These are phyloP conservation scores for Cheilosia impressa DNA, from an alignment of 2,888 invertebrate genomes.

Conservation along the genomic window DNA sequence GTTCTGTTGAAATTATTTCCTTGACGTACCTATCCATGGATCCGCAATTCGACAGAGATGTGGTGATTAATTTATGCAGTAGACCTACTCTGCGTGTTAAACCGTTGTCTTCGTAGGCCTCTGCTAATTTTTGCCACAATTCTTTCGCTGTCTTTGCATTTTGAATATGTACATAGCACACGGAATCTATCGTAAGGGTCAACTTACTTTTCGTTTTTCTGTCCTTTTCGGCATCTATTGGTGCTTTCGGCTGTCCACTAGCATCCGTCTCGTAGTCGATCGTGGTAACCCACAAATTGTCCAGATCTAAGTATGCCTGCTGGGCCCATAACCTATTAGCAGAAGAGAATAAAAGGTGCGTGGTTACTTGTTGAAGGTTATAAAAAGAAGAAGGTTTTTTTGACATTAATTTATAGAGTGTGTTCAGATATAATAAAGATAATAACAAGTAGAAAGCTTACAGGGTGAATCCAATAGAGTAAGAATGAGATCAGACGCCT, in stretches of 20 bases:
- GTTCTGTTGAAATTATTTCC: too few relatives aligned
- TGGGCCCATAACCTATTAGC: too few relatives aligned
- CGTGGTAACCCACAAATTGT: too few relatives aligned
- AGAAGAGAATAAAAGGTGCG: too few relatives aligned
- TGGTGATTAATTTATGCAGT: conserved; percentile 33
- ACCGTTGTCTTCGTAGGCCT: conserved; percentile 64
- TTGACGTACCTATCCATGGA: too few relatives aligned
- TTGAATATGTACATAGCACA: conserved; percentile 50
- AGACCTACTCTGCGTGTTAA: conserved; percentile 38
- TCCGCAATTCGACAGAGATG: conserved; percentile 35
- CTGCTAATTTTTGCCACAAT: conserved; percentile 54
- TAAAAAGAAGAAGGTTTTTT: too few relatives aligned
- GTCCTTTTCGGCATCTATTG: conserved; percentile 33
- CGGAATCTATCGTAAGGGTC: conserved; percentile 33
- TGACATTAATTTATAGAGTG: too few relatives aligned
- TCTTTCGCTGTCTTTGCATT: conserved; percentile 42
- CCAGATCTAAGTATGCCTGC: background rate
- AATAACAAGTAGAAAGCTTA: too few relatives aligned
- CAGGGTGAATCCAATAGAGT: too few relatives aligned
- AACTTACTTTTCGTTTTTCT: conserved; percentile 49
- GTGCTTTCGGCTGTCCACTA: conserved; percentile 14
- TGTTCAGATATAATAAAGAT: too few relatives aligned
- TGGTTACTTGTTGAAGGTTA: too few relatives aligned
- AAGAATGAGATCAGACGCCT: too few relatives aligned
- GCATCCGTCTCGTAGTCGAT: conserved; percentile 18